A percentile compares a stretch with the other conserved stretches of the same genome.
phyloP scores from a whole-genome alignment of 2,797 vertebrate species.

The Rhynchonycteris naso region DNA sequence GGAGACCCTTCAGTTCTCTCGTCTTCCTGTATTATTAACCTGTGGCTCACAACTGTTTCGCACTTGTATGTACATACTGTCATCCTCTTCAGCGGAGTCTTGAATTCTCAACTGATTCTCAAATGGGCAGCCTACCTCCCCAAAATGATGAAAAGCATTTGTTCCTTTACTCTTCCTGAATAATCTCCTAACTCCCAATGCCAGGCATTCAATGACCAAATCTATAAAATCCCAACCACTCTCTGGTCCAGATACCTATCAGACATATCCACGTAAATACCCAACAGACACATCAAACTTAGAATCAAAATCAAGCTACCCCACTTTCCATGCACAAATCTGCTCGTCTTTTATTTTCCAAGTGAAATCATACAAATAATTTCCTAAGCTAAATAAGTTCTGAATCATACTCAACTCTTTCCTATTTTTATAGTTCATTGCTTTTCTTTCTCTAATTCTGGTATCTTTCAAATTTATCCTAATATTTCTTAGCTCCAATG shows the following conservation, averaged over 20 bases:
- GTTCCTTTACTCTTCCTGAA: neutral
- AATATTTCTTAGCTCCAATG: neutral
- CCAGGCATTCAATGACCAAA: neutral
- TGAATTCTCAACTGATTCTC: neutral
- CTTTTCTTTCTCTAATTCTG: neutral
- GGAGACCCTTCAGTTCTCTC: neutral
- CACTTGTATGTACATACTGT: neutral
- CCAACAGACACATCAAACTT: neutral
- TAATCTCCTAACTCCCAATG: neutral
- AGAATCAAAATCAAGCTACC: neutral
- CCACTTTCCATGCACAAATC: constrained; percentile 5
- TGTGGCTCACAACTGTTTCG: neutral
- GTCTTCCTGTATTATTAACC: neutral
- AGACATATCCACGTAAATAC: neutral
- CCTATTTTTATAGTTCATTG: neutral
- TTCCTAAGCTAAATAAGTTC: constrained; percentile 7
- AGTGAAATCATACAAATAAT: constrained; percentile 14
- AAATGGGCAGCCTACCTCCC: neutral
- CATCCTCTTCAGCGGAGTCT: neutral
- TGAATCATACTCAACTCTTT: neutral
- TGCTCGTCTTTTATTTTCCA: neutral
- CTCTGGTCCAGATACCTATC: neutral
- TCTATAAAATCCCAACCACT: neutral
- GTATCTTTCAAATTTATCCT: neutral
- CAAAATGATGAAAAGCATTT: neutral